Evolutionary conservation across 2,888 invertebrate species (phyloP).

Genomic region (Agriopis aurantiaria): DNA sequence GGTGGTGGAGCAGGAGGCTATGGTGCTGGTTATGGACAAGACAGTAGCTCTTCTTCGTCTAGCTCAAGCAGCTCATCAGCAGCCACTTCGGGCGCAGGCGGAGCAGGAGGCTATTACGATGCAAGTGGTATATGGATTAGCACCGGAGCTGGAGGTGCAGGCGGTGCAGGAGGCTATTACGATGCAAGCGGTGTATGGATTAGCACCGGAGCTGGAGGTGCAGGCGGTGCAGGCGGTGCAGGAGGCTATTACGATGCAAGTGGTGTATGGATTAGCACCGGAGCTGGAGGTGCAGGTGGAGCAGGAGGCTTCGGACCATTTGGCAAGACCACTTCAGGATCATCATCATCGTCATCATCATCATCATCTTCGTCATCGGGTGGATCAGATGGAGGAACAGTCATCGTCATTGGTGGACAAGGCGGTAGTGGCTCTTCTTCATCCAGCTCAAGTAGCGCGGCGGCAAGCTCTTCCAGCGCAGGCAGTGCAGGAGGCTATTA

Average conservation of each 20-base stretch:
- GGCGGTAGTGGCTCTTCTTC: neutral
- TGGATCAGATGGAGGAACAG: neutral
- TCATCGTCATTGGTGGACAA: neutral
- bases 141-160: too few relatives aligned
- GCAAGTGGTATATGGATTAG: too few relatives aligned
- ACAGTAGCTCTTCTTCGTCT: neutral
- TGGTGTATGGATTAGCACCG: neutral
- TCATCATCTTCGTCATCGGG: neutral
- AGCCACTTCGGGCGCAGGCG: too few relatives aligned
- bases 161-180: neutral
- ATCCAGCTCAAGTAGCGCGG: neutral
- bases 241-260: neutral
- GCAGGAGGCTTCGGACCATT: too few relatives aligned
- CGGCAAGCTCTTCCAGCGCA: too few relatives aligned
- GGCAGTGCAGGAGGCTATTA: too few relatives aligned
- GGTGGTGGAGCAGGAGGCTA: conserved; percentile 24
- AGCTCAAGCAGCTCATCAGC: neutral
- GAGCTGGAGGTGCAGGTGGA: neutral
- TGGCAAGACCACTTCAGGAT: neutral
- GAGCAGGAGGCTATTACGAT: too few relatives aligned
- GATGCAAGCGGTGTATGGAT: neutral
- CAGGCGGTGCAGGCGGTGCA: neutral
- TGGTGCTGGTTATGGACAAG: conserved; percentile 3
- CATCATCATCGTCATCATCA: neutral
- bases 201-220: neutral